Evolutionary conservation across 92 coral and sea anemone species (phyloP).

Genomic region (Plumapathes pennacea): DNA sequence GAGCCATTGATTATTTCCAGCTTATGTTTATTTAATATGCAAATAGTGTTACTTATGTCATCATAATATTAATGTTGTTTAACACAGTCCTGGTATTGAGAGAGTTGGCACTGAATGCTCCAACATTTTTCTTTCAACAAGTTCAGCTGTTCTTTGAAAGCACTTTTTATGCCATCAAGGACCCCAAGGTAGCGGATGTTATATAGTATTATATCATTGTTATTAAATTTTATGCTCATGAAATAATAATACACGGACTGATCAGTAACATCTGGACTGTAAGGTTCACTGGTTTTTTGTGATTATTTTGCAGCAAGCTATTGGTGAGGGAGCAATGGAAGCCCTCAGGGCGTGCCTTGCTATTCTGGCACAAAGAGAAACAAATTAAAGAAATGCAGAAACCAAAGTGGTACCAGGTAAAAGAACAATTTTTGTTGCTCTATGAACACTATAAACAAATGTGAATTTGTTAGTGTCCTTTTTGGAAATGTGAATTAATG

Average conservation of each 20-base stretch:
- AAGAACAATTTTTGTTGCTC: neutral
- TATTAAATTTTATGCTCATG: too few species aligned
- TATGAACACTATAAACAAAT: neutral
- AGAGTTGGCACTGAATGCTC: constrained; percentile 96
- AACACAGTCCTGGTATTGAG: constrained; percentile 75
- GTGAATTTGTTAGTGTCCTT: neutral
- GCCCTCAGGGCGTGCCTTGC: constrained; percentile 94
- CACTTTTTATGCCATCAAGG: constrained; percentile 89
- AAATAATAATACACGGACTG: too few species aligned
- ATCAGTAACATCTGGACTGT: neutral
- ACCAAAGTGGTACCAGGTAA: constrained; percentile 86
- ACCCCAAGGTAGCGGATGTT: constrained; percentile 95
- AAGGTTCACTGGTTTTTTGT: neutral
- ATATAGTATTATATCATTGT: too few species aligned
- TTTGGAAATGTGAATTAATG: too few species aligned
- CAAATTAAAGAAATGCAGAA: constrained; percentile 96
- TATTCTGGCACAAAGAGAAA: constrained; percentile 96
- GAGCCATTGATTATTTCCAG: too few species aligned
- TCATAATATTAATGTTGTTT: neutral
- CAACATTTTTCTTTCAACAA: constrained; percentile 99
- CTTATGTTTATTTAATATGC: too few species aligned
- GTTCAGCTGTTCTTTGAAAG: constrained; percentile 97
- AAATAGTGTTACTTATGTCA: too few species aligned
- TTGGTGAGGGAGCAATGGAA: constrained; percentile 96
- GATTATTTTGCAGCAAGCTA: constrained; percentile 70